A percentile compares a stretch with the other conserved stretches of the same genome.
Evolutionary conservation across 2,113 vertebrate genomes (phyloP).

Genomic region (Mormyrus iriodes): DNA sequence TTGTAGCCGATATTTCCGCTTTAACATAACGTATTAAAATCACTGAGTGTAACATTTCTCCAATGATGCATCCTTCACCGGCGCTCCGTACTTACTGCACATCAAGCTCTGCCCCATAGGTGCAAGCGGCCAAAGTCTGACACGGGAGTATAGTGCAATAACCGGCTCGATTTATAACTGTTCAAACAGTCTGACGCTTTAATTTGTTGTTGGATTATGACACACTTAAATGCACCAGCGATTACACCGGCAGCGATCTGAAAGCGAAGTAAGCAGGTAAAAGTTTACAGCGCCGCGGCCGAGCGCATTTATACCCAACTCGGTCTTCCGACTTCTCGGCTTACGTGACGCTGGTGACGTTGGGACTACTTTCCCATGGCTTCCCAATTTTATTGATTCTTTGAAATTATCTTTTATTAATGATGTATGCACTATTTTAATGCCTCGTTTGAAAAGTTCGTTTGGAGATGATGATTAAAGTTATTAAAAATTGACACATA

Average conservation of each 20-base stretch:
- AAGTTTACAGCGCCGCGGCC: neutral
- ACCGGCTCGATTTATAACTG: neutral
- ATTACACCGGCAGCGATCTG: neutral
- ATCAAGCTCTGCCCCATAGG: neutral
- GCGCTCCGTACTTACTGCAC: neutral
- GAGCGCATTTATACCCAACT: neutral
- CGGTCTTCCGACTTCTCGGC: neutral
- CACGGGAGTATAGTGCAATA: neutral
- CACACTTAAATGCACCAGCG: neutral
- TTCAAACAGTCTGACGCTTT: neutral
- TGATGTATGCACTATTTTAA: neutral
- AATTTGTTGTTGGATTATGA: neutral
- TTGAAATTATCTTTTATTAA: conserved; percentile 1
- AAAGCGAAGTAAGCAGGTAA: neutral
- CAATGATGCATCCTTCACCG: neutral
- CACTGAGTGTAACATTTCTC: neutral
- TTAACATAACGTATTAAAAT: neutral
- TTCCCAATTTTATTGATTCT: neutral
- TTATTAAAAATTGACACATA: neutral
- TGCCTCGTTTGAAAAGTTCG: neutral
- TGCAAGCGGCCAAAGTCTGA: neutral
- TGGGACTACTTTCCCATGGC: neutral
- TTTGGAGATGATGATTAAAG: neutral
- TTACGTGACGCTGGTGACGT: neutral
- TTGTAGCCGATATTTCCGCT: neutral